Conservation (phyloP, 35 echinoderm and acorn worm species). For the Stichopus chloronotus region DNA sequence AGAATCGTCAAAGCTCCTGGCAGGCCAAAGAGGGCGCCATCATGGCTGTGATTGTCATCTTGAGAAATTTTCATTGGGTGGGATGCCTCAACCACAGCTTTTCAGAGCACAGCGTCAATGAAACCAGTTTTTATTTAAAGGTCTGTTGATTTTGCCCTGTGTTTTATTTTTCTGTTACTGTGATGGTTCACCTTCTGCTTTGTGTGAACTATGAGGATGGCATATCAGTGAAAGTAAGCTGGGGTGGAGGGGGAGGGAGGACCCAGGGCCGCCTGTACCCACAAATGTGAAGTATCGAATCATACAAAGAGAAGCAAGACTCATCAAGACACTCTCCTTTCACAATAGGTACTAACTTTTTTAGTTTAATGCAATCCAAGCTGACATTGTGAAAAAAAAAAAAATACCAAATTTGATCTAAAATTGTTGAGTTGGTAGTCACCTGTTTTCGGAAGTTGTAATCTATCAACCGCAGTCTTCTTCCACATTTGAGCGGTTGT, state of each 20-base stretch:
- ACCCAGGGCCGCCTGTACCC: too few species aligned
- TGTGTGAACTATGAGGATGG: neutral
- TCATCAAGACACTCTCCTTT: too few species aligned
- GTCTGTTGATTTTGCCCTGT: conserved; percentile 37
- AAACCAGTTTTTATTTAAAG: conserved; percentile 80
- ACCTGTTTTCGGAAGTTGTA: too few species aligned
- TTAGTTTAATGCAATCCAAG: too few species aligned
- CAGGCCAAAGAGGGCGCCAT: conserved; percentile 92
- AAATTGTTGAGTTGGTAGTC: too few species aligned
- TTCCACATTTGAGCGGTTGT: too few species aligned
- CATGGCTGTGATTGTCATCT: conserved; percentile 84
- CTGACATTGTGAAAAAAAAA: too few species aligned
- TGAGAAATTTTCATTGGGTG: conserved; percentile 92
- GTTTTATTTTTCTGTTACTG: neutral
- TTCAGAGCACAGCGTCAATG: conserved; percentile 23
- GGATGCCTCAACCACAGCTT: conserved; percentile 59
- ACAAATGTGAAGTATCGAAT: too few species aligned
- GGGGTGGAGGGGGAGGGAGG: neutral
- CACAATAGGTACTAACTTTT: too few species aligned
- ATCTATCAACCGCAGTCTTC: too few species aligned
- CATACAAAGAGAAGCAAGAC: too few species aligned
- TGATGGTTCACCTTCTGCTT: neutral
- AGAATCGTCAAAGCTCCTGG: conserved; percentile 78
- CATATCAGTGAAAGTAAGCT: neutral
- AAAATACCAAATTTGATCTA: too few species aligned